Conservation (phyloP, 2,797 vertebrate genomes). For the Acipenser oxyrinchus region DNA sequence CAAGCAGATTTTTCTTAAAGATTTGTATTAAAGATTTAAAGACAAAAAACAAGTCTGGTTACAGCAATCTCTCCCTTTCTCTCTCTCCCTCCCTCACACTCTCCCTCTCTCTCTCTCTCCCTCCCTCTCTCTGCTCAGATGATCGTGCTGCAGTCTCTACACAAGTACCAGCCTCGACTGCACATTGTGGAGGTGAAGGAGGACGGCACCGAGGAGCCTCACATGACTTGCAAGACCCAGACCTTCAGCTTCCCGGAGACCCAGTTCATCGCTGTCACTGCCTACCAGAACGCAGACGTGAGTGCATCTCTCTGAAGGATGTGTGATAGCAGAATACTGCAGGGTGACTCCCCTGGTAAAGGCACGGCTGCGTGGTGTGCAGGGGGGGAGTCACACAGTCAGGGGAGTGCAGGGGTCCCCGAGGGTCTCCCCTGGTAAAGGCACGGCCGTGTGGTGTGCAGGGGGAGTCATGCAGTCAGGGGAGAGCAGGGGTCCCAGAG, state of each 20-base stretch:
- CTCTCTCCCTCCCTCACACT: neutral
- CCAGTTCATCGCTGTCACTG: slow-evolving; percentile 92
- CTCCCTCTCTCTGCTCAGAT: slow-evolving; percentile 54
- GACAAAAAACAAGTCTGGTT: no score
- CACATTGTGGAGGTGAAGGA: slow-evolving; percentile 83
- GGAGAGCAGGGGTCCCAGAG: no score
- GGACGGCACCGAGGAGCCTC: slow-evolving; percentile 62
- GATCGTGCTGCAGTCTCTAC: slow-evolving; percentile 92
- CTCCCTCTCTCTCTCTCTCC: neutral
- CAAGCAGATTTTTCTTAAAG: no score
- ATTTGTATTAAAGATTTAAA: no score
- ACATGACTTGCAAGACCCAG: slow-evolving; percentile 64
- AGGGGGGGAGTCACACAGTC: no score
- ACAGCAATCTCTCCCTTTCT: neutral
- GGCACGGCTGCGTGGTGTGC: no score
- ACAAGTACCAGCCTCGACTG: slow-evolving; percentile 93
- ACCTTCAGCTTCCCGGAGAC: slow-evolving; percentile 85
- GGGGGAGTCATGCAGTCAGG: no score
- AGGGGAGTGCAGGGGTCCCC: no score
- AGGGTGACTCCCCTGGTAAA: no score
- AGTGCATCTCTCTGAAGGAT: slow-evolving; percentile 36
- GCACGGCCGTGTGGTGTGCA: no score
- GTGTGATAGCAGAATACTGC: no score
- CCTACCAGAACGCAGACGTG: slow-evolving; percentile 95
- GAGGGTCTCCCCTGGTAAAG: no score